Conservation (phyloP, 2,888 invertebrate genomes). For the Podotricha telesiphe region DNA sequence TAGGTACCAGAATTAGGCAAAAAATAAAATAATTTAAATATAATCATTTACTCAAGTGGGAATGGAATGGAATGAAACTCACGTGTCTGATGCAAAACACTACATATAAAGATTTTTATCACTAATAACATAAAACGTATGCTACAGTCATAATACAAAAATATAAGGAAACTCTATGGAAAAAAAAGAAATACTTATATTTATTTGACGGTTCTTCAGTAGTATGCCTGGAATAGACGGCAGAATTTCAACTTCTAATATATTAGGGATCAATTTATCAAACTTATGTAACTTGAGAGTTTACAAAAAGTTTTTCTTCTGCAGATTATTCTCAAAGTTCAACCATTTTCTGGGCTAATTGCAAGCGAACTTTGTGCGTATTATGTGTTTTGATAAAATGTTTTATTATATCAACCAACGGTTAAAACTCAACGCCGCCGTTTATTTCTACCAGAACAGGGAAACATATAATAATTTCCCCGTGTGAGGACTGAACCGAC, state of each 20-base stretch:
- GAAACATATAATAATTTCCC: too few species aligned
- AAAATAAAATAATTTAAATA: too few species aligned
- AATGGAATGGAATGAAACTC: too few species aligned
- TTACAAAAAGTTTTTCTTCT: slow-evolving; percentile 17
- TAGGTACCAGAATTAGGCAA: not conserved
- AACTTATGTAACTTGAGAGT: slow-evolving; percentile 18
- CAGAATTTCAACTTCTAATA: slow-evolving; percentile 20
- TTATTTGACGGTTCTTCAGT: slow-evolving; percentile 8
- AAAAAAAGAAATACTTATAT: not conserved
- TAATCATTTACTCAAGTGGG: too few species aligned
- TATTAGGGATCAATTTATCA: slow-evolving; percentile 25
- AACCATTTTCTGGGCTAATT: slow-evolving; percentile 16
- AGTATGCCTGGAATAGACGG: slow-evolving; percentile 17
- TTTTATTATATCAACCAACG: too few species aligned
- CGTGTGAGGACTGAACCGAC: too few species aligned
- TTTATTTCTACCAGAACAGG: too few species aligned
- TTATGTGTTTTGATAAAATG: not conserved
- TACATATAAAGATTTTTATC: too few species aligned
- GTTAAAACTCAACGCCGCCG: too few species aligned
- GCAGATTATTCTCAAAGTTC: slow-evolving; percentile 13
- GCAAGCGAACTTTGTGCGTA: not conserved
- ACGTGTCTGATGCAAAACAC: too few species aligned
- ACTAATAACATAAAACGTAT: not conserved
- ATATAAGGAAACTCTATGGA: not conserved
- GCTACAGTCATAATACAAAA: not conserved